Evolutionary conservation across 2,797 vertebrate genomes (phyloP).

Genomic region (Phalanger gymnotis): DNA sequence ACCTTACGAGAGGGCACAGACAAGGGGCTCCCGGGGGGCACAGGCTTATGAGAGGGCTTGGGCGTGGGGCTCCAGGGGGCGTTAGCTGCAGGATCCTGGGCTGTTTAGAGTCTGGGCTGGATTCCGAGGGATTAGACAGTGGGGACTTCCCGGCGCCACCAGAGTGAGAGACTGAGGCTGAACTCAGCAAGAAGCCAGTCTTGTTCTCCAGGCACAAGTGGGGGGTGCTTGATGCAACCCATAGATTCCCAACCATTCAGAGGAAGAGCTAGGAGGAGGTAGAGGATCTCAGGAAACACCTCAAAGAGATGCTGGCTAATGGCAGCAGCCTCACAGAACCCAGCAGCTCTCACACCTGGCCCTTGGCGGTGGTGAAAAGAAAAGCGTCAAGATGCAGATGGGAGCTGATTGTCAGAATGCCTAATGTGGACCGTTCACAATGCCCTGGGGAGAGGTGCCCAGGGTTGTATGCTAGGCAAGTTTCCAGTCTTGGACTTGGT

Average conservation of each 20-base stretch:
- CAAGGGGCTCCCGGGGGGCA: too few species aligned
- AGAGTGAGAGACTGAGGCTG: neutral
- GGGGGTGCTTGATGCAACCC: too few species aligned
- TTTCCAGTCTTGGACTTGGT: neutral
- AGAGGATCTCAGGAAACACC: too few species aligned
- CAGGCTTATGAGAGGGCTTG: too few species aligned
- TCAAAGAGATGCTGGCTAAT: neutral
- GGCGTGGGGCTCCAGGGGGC: neutral
- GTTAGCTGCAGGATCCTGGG: too few species aligned
- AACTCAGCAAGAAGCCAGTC: neutral
- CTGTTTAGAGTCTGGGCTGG: too few species aligned
- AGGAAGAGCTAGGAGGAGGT: neutral
- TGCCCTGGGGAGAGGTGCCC: neutral
- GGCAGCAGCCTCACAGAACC: neutral
- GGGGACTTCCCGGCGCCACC: too few species aligned
- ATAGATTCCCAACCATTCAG: neutral
- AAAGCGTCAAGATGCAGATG: too few species aligned
- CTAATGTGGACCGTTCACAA: too few species aligned
- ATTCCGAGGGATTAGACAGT: too few species aligned
- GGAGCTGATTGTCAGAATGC: too few species aligned
- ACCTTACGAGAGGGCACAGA: too few species aligned
- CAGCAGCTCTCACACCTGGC: neutral
- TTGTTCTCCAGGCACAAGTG: neutral
- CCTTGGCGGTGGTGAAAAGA: neutral
- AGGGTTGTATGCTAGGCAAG: neutral